These are phyloP conservation scores for Pheosia tremula DNA, from an alignment of 2,888 invertebrate species.

Conservation along the genomic window DNA sequence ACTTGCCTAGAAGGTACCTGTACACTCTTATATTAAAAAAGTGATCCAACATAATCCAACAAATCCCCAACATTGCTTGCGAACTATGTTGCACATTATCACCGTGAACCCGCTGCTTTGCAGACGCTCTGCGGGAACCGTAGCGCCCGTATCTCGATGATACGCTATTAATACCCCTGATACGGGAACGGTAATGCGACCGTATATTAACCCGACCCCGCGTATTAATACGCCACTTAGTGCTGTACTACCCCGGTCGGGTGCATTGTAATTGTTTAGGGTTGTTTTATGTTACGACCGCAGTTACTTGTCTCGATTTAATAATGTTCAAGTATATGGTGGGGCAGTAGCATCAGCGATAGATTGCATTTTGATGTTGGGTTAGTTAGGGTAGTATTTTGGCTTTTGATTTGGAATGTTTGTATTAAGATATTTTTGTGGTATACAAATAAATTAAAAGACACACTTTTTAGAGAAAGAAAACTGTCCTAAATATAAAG, in stretches of 20 bases:
- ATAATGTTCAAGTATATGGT: conserved; percentile 52
- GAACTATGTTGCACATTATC: background rate
- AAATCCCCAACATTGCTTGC: too few relatives aligned
- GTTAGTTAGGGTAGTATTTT: too few relatives aligned
- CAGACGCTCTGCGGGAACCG: conserved; percentile 14
- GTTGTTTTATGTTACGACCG: conserved; percentile 62
- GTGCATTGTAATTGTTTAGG: conserved; percentile 76
- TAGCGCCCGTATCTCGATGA: conserved; percentile 69
- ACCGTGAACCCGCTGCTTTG: background rate
- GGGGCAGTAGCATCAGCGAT: conserved; percentile 9
- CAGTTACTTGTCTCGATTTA: conserved; percentile 46
- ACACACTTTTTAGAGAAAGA: too few relatives aligned
- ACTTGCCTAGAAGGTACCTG: too few relatives aligned
- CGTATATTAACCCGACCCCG: conserved; percentile 55
- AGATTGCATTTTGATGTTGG: too few relatives aligned
- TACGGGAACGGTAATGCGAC: conserved; percentile 68
- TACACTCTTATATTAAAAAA: too few relatives aligned
- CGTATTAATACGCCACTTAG: conserved; percentile 70
- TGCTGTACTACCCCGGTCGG: conserved; percentile 56
- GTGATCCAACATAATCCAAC: too few relatives aligned
- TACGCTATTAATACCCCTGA: conserved; percentile 76
- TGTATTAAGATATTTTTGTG: too few relatives aligned
- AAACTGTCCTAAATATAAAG: too few relatives aligned
- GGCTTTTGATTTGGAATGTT: too few relatives aligned
- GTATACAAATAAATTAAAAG: too few relatives aligned